A percentile compares a stretch with the other conserved stretches of the same genome.
Conservation (phyloP, 2,113 vertebrate genomes). For the Ceyx margarethae region DNA sequence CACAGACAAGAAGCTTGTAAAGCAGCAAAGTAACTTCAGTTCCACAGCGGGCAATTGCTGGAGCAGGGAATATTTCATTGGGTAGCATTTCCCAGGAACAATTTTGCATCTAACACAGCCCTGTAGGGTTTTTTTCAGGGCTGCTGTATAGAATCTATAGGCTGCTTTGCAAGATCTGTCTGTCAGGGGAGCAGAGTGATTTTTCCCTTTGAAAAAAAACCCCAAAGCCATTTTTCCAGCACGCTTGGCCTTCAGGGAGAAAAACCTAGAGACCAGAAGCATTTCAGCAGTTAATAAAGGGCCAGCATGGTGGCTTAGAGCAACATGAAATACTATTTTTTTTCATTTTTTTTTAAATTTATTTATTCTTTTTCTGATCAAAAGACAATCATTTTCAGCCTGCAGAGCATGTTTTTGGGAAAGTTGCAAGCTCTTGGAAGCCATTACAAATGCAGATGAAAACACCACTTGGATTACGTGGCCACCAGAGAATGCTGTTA, state of each 20-base stretch:
- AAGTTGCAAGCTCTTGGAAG: not conserved
- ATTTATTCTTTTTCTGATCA: not conserved
- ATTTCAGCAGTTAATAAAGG: not conserved
- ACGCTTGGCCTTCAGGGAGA: not conserved
- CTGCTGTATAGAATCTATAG: not conserved
- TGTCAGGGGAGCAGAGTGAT: not conserved
- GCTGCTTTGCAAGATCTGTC: not conserved
- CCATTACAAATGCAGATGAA: slow-evolving; percentile 8
- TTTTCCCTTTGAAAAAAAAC: not conserved
- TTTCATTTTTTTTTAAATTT: not conserved
- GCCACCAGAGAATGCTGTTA: not conserved
- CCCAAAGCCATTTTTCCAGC: not conserved
- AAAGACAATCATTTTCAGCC: slow-evolving; percentile 17
- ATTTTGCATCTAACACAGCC: not conserved
- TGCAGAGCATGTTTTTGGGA: not conserved
- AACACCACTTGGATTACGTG: not conserved
- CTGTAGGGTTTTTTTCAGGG: not conserved
- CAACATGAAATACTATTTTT: not conserved
- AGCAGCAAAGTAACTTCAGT: slow-evolving; percentile 8
- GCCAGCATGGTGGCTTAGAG: not conserved
- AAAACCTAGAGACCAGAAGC: not conserved
- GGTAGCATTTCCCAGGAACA: not conserved
- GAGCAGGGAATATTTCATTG: not conserved
- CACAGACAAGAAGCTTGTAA: not conserved
- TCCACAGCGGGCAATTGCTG: not conserved